phyloP scores from a whole-genome alignment of 1,140 invertebrate genomes.

The Gyrodactylus salaris region DNA sequence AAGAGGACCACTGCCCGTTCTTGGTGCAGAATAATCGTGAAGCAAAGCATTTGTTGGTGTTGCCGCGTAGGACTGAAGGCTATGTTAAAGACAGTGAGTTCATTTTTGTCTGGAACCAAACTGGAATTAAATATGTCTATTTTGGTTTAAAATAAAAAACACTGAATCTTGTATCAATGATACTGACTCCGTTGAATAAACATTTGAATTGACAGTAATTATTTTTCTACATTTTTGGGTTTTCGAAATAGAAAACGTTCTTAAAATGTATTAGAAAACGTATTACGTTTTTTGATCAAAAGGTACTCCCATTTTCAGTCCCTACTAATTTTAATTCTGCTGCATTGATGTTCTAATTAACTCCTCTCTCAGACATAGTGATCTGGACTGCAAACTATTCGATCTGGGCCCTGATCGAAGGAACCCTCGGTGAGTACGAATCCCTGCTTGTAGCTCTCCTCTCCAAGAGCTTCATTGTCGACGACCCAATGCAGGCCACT shows the following conservation, averaged over 20 bases:
- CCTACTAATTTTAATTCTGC: too few species aligned
- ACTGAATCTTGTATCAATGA: too few species aligned
- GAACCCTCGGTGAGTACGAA: background rate
- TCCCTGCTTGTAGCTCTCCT: background rate
- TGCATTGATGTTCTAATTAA: too few species aligned
- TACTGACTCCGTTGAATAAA: too few species aligned
- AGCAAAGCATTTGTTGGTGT: background rate
- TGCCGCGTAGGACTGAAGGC: background rate
- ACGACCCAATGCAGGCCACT: background rate
- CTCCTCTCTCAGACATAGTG: background rate
- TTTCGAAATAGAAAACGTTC: too few species aligned
- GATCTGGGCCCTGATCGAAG: background rate
- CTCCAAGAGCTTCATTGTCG: background rate
- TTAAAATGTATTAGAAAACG: too few species aligned
- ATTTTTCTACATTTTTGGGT: background rate
- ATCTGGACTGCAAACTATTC: background rate
- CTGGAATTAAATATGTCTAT: too few species aligned
- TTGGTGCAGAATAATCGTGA: background rate
- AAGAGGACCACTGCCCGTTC: background rate
- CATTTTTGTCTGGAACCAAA: too few species aligned
- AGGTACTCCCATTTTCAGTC: too few species aligned
- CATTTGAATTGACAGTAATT: background rate
- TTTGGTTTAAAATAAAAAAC: too few species aligned
- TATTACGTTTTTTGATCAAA: too few species aligned
- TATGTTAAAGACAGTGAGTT: background rate